Base-by-base conservation (phyloP, 2,888 invertebrate genomes). In the Hirtodrosophila confusa region DNA sequence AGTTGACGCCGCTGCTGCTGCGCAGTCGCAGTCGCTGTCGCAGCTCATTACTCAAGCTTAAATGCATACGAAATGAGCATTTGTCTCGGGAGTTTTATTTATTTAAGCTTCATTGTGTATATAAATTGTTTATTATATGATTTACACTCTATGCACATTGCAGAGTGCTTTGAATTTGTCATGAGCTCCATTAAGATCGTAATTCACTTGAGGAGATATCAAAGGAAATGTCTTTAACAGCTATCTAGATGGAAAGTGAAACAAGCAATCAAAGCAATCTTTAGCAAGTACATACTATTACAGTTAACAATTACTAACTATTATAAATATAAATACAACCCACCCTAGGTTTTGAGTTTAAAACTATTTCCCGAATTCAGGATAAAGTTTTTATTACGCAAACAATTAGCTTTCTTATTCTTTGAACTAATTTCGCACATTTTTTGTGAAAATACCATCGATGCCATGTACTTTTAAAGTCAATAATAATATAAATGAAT, bases 11-110 rank as follows among this genome's bases (percentile, higher is more conserved):
- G 50, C 62, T 2, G 67, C 35, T 27, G 51, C 35, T 7, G 69
- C 64, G 47, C 45, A n/a, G 61, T 50, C 62, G 41, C 48, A 11
- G 58, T 49, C 58, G 39, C 57, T 47, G 56, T 53, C 67, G 64
- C 57, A 60, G 70, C 70, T 76, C 70, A 78, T 80, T 78, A 80
- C 61, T 68, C 68, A 78, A 71, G 82, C 79, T 89, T 84, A 89
- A 89, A 84, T 86, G 88, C 89, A 88, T 89, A 89, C 75, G 75
- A 85, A 88, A 89, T 84, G 87, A 88, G 83, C 63, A 70, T 71
- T 75, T 74, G 74, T 80, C 70, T 78, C 67, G 62, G 55, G 27
- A 65, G 62, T 68, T 69, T 77, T 69, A 72, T 67, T 78, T 78
- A 78, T 72, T 72, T 64, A 61, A 69, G 64, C 71, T 65, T 36